Evolutionary conservation across 2,113 vertebrate species (phyloP), one percentile per base, ranked within the genome.

Genomic region (Anthoscopus minutus): DNA sequence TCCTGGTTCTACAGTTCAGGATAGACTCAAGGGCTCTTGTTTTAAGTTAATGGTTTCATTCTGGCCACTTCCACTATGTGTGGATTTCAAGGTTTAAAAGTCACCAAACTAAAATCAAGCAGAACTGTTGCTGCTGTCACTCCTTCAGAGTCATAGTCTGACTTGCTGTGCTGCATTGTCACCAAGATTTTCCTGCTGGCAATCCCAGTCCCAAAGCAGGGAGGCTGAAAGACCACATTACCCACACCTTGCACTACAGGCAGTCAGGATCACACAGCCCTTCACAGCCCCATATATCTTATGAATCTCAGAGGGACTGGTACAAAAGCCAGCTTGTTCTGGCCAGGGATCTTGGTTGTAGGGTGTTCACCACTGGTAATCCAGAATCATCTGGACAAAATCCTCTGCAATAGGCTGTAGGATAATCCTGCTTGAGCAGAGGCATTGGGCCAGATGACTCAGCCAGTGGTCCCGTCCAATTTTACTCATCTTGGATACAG

Each of bases 11-110:
- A 4, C 23, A 40, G 23, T 15, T 80, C 51, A 73, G 18, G 48
- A 61, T 7, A 44, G 56, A 83, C 4, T 4, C 2, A 2, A 54
- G 18, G 18, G 1, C 15, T 15, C 12, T 21, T 2, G 0, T 12
- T 80, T 91, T 57, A 9, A 37, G 48, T 37, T 42, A 60, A 28
- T 60, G 12, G 10, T 56, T 81, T 72, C 48, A 25, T 64, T 31
- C 35, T 57, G 54, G 4, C 9, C 5, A 1, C 24, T 77, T 5
- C 44, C 27, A 65, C 4, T 13, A 13, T 47, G 6, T 4, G 2
- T 51, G 25, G 12, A 14, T 65, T 74, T 48, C 48, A 85, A 79
- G 16, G 6, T 12, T 76, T 69, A 79, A 60, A 60, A 85, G n/a
- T 23, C 66, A 79, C 22, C 61, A 50, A 67, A n/a, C 15, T 65